phyloP scores from a whole-genome alignment of 2,797 vertebrate species.

The Premnoplex brunnescens region DNA sequence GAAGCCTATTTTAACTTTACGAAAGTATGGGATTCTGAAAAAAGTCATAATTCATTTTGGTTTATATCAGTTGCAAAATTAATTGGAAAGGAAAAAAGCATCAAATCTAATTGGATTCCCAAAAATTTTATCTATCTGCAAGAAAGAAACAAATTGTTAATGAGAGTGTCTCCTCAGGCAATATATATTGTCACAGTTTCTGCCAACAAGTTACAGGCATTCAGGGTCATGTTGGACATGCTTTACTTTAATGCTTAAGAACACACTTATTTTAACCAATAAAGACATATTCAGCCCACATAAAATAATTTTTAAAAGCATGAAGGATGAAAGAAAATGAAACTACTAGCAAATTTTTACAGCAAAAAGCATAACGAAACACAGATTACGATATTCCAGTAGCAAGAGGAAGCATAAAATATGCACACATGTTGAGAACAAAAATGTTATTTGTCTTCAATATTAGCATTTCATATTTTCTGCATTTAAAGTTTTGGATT shows the following conservation, averaged over 20 bases:
- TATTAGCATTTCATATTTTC: background rate
- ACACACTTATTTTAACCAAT: conserved; percentile 17
- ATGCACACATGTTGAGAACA: background rate
- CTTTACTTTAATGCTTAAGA: conserved; percentile 42
- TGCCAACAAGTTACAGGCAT: conserved; percentile 45
- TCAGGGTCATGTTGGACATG: conserved; percentile 16
- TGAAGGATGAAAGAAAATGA: conserved; percentile 1
- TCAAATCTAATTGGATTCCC: conserved; percentile 16
- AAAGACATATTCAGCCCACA: conserved; percentile 48
- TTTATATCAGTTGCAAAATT: conserved; percentile 56
- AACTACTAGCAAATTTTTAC: background rate
- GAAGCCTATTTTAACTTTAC: conserved; percentile 57
- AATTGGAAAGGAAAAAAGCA: conserved; percentile 33
- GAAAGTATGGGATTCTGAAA: conserved; percentile 4
- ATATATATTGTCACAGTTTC: conserved; percentile 31
- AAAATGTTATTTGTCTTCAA: background rate
- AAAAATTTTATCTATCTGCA: conserved; percentile 15
- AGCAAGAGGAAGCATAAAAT: background rate
- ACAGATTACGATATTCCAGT: background rate
- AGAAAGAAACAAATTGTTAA: conserved; percentile 49
- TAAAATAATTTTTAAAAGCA: background rate
- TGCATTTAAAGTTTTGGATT: background rate
- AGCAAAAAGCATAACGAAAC: background rate
- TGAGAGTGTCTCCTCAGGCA: conserved; percentile 37
- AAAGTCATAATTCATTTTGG: conserved; percentile 22